Evolutionary conservation across 2,888 invertebrate genomes (phyloP), one percentile per base, ranked within the genome.

Genomic region (Iselma pallidipennis): DNA sequence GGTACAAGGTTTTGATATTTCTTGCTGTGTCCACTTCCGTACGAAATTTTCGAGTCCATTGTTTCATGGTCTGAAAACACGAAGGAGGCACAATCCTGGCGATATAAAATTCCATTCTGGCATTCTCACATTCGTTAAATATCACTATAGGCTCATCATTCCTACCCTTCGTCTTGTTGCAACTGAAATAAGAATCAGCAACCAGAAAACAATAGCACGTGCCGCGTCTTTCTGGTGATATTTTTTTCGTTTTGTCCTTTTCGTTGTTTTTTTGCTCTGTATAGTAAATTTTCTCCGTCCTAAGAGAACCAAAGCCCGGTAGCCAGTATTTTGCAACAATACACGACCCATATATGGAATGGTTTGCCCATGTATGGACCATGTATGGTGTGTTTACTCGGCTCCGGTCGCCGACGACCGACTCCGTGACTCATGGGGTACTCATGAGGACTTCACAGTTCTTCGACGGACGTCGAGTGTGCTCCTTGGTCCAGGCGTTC

Each of bases 121-220:
- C 59, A 66, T 67, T 66, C 66, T 61, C 54, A 60, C 66, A 65
- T 66, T 59, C 65, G 69, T 65, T 66, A 69, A 69, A 69, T 66
- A 62, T 60, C 57, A 42, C 60, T 56, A 60, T 68, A 61, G 66
- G 64, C 62, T 64, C 66, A 65, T 68, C 69, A 63, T 69, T 68
- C 63, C 63, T 63, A 61, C 42, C 42, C 59, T 55, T 60, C n/a
- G n/a, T n/a, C n/a, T n/a, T n/a, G n/a, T n/a, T n/a, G n/a, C n/a
- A n/a, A n/a, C 61, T 62, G 67, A 70, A 72, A 71, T 65, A 61
- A 63, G 62, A 59, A 57, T 21, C 57, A 37, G 55, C 65, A 55
- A 65, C 29, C 66, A 68, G 72, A 71, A 73, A 73, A 78, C 79
- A 79, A 79, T 77, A 78, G 79, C 79, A 78, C 79, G 79, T 78